phyloP scores from a whole-genome alignment of 2,113 vertebrate species.

The Datnioides undecimradiatus region DNA sequence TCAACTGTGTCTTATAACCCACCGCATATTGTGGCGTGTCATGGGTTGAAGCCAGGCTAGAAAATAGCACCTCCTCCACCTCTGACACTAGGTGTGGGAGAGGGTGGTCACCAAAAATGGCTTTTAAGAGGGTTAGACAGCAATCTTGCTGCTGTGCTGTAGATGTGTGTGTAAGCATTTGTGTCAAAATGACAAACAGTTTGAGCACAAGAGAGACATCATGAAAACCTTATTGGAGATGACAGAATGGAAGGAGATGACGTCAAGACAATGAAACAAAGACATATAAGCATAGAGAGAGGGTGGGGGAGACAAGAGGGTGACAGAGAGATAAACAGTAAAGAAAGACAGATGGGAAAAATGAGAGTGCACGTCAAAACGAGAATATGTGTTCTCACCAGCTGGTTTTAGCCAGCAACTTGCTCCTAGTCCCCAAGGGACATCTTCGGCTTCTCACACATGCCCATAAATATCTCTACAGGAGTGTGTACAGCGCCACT shows the following conservation, averaged over 20 bases:
- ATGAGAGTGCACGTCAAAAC: conserved; percentile 36
- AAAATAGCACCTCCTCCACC: conserved; percentile 27
- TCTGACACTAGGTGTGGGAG: conserved; percentile 17
- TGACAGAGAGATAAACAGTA: conserved; percentile 19
- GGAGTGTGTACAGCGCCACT: conserved; percentile 24
- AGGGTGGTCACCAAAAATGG: neutral
- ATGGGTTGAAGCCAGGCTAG: neutral
- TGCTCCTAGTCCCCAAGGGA: conserved; percentile 19
- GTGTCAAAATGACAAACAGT: conserved; percentile 34
- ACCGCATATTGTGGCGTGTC: neutral
- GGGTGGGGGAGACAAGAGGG: neutral
- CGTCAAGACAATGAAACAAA: conserved; percentile 18
- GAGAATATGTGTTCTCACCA: conserved; percentile 46
- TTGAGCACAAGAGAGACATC: conserved; percentile 12
- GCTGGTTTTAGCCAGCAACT: conserved; percentile 25
- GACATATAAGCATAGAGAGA: neutral
- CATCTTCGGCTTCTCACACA: conserved; percentile 49
- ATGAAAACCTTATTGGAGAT: conserved; percentile 5
- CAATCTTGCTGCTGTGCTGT: neutral
- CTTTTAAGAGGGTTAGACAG: conserved; percentile 18
- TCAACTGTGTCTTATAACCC: neutral
- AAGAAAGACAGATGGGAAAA: conserved; percentile 42
- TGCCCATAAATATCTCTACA: conserved; percentile 62
- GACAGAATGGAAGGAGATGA: neutral
- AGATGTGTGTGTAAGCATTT: conserved; percentile 1